A percentile compares a stretch with the other conserved stretches of the same genome.
Conservation (phyloP, 2,888 invertebrate species). For the Clusia tigrina region DNA sequence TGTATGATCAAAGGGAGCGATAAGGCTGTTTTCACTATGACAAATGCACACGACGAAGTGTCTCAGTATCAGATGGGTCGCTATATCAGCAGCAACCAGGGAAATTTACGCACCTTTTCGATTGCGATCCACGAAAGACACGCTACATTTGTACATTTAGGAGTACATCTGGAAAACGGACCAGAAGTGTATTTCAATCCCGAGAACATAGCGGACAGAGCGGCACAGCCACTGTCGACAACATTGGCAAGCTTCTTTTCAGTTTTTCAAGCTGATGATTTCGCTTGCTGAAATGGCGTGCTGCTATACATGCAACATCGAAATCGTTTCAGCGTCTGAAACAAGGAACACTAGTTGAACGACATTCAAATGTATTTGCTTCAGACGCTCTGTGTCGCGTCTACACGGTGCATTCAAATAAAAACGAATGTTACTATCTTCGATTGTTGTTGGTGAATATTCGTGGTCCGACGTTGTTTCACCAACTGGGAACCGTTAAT, state of each 20-base stretch:
- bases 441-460: conserved; percentile 22
- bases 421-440: conserved; percentile 21
- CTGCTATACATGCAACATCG: conserved; percentile 3
- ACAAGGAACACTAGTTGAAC: conserved; percentile 10
- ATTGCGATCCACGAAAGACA: background rate
- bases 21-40: too few species aligned
- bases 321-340: conserved; percentile 7
- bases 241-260: background rate
- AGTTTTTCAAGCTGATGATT: background rate
- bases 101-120: background rate
- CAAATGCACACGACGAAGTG: too few species aligned
- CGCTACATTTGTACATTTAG: background rate
- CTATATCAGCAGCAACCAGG: background rate
- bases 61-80: background rate
- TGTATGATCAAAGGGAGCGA: too few species aligned
- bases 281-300: background rate
- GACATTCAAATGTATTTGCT: background rate
- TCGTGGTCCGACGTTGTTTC: conserved; percentile 24
- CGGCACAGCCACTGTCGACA: background rate
- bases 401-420: conserved; percentile 24
- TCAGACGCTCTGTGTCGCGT: conserved; percentile 19
- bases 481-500: background rate
- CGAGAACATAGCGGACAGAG: background rate
- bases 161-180: background rate
- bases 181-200: background rate